Percentiles rank a stretch among this genome's conserved stretches.
Evolutionary conservation across 2,797 vertebrate species (phyloP).

Genomic region (Odontamblyopus lacepedii): DNA sequence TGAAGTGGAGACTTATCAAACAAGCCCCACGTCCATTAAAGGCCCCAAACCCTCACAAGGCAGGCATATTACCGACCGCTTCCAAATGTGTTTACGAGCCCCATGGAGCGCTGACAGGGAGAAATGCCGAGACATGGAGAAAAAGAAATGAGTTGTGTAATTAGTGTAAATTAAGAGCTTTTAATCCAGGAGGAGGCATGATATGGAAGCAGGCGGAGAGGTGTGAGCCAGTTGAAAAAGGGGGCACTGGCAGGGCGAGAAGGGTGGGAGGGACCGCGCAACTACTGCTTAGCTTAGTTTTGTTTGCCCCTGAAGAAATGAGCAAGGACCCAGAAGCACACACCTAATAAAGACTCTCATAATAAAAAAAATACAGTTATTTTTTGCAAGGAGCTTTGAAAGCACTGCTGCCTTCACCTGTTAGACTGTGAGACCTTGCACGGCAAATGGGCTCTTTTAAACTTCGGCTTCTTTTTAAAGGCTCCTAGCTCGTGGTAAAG

Average conservation of each 20-base stretch:
- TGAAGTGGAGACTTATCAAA: slow-evolving; percentile 85
- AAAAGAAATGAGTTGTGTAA: slow-evolving; percentile 83
- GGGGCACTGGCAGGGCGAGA: slow-evolving; percentile 54
- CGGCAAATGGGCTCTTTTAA: slow-evolving; percentile 19
- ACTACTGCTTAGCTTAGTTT: slow-evolving; percentile 64
- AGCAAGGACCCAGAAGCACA: slow-evolving; percentile 75
- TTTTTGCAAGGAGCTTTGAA: slow-evolving; percentile 59
- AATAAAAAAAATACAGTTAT: slow-evolving; percentile 67
- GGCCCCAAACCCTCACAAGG: slow-evolving; percentile 74
- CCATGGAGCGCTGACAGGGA: slow-evolving; percentile 66
- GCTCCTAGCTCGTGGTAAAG: background rate
- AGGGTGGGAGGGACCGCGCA: slow-evolving; percentile 62
- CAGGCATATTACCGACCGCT: slow-evolving; percentile 79
- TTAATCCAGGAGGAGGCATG: slow-evolving; percentile 75
- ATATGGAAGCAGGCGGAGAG: slow-evolving; percentile 39
- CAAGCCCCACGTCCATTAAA: slow-evolving; percentile 82
- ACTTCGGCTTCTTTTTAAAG: slow-evolving; percentile 31
- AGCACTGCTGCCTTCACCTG: slow-evolving; percentile 42
- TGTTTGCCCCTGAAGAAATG: slow-evolving; percentile 77
- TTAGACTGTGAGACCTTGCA: slow-evolving; percentile 29
- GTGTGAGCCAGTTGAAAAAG: slow-evolving; percentile 43
- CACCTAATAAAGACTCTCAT: slow-evolving; percentile 79
- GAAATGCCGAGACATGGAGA: slow-evolving; percentile 79
- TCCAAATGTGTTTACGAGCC: slow-evolving; percentile 77
- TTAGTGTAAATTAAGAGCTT: slow-evolving; percentile 83